Percentiles rank a stretch among this genome's conserved stretches.
Evolutionary conservation across 2,797 vertebrate species (phyloP).

Genomic region (Chaenodraco wilsoni): DNA sequence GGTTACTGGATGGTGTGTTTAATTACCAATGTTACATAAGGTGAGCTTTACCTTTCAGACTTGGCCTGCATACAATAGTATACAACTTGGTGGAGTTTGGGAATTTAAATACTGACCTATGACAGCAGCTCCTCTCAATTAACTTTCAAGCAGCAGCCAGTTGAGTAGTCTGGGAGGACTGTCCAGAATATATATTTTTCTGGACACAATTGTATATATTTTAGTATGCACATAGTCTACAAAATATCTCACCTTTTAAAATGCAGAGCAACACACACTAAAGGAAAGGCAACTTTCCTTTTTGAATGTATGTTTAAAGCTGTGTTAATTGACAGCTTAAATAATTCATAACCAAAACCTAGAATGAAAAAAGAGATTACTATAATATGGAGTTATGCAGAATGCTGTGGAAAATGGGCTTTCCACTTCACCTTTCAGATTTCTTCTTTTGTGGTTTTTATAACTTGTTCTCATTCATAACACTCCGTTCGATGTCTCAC

Average conservation of each 20-base stretch:
- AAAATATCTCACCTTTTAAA: background rate
- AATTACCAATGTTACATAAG: slow-evolving; percentile 1
- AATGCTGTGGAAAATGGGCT: too few relatives aligned
- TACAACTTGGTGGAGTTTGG: background rate
- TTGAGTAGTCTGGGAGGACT: background rate
- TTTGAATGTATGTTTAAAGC: too few relatives aligned
- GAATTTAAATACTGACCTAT: background rate
- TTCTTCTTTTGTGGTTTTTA: background rate
- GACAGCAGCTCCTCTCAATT: background rate
- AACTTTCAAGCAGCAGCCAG: background rate
- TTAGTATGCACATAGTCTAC: background rate
- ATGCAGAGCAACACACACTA: too few relatives aligned
- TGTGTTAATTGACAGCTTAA: too few relatives aligned
- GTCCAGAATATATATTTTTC: background rate
- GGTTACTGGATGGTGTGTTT: background rate
- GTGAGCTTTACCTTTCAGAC: background rate
- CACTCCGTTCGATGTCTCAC: too few relatives aligned
- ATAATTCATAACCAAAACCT: too few relatives aligned
- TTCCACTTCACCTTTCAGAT: background rate
- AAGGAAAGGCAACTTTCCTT: too few relatives aligned
- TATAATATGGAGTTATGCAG: too few relatives aligned
- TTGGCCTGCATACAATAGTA: background rate
- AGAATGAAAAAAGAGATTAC: too few relatives aligned
- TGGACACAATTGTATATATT: too few relatives aligned
- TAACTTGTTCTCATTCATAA: background rate